Evolutionary conservation across 2,888 invertebrate species (phyloP), one percentile per base, ranked within the genome.

Genomic region (Tupiocoris notatus): DNA sequence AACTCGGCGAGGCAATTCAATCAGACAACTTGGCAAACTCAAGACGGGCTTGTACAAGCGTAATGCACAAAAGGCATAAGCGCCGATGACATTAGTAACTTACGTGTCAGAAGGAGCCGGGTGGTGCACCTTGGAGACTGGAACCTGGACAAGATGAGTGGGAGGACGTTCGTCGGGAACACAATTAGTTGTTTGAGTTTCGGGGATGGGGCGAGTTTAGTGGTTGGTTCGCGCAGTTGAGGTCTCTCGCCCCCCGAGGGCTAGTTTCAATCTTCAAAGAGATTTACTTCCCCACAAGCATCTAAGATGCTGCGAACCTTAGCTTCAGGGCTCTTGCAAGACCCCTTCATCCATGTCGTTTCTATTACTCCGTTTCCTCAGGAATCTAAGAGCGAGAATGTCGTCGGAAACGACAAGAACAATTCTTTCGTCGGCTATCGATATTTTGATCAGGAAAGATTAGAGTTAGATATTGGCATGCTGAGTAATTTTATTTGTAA

Each of bases 151-250:
- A n/a, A n/a, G n/a, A n/a, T n/a, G n/a, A 23, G 57, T 39, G 25
- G 61, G 75, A 59, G 66, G 75, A 75, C 75, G 66, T 75, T 59
- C 75, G 65, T 75, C 75, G 65, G 75, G 65, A 75, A 75, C 75
- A 75, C 75, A 75, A 75, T 75, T 75, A 75, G 75, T 75, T 75
- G 75, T 73, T 73, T 56, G 73, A 57, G 56, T 73, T 65, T n/a
- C n/a, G n/a, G n/a, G 7, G 23, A 56, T 62, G 57, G 24, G 56
- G 39, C 39, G 24, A 65, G 25, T 22, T 75, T 75, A 75, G 75
- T 25, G 75, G 66, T 75, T 65, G 39, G 39, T 39, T 39, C 39
- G 12, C 39, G 39, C 39, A 39, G 39, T 39, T 39, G 39, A 39
- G 39, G 39, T 3, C 39, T 12, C 25, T 39, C 21, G 23, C 21